A percentile compares a stretch with the other conserved stretches of the same genome.
Evolutionary conservation across 1,140 invertebrate genomes (phyloP).

Genomic region (Drosophila seguyi): DNA sequence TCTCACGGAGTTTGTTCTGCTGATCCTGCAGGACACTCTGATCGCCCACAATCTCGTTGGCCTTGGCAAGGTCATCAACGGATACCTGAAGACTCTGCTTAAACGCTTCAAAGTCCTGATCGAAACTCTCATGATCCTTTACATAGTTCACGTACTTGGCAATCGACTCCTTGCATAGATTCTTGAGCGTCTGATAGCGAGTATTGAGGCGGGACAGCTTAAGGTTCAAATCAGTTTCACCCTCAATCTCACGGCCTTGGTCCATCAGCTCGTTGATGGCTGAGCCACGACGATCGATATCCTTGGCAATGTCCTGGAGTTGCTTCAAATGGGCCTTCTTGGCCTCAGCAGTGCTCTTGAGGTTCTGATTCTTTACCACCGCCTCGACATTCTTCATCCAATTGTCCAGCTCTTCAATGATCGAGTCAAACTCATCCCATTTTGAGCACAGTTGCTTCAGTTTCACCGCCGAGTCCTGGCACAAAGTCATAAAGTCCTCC

Average conservation of each 20-base stretch:
- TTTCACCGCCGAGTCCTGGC: constrained; percentile 89
- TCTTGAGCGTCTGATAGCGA: constrained; percentile 94
- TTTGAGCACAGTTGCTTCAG: constrained; percentile 90
- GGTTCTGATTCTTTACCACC: constrained; percentile 94
- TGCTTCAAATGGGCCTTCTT: constrained; percentile 93
- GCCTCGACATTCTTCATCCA: constrained; percentile 95
- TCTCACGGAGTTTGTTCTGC: constrained; percentile 92
- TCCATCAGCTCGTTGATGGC: constrained; percentile 90
- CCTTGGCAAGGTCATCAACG: constrained; percentile 90
- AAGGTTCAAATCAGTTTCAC: constrained; percentile 91
- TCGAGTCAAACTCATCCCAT: constrained; percentile 92
- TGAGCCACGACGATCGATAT: constrained; percentile 89
- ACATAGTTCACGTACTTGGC: constrained; percentile 93
- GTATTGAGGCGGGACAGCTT: constrained; percentile 93
- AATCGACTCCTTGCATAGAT: constrained; percentile 92
- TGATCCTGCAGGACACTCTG: constrained; percentile 93
- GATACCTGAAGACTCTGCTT: constrained; percentile 90
- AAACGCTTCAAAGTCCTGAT: constrained; percentile 91
- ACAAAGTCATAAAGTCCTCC: constrained; percentile 91
- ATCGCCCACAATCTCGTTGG: constrained; percentile 95
- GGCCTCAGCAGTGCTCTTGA: constrained; percentile 93
- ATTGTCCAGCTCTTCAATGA: constrained; percentile 90
- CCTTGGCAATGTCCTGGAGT: constrained; percentile 90
- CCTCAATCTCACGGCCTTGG: constrained; percentile 90
- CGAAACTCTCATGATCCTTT: constrained; percentile 93